Conservation (phyloP, 2,888 invertebrate genomes). For the Electrophaes corylata region DNA sequence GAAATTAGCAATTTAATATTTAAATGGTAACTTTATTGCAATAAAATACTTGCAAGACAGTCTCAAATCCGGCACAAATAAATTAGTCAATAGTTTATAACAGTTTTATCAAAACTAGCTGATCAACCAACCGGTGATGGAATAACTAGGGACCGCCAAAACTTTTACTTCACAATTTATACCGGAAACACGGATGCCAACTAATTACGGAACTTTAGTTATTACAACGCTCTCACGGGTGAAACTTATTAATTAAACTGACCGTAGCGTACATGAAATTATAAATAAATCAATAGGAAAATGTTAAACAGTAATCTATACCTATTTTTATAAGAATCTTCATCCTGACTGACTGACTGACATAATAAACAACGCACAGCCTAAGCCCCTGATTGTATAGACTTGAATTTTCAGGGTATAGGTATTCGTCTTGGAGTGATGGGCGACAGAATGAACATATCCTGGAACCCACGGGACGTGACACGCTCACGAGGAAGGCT, state of each 20-base stretch:
- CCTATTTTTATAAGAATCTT: too few species aligned
- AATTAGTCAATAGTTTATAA: background rate
- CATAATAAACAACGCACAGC: too few species aligned
- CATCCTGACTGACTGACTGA: too few species aligned
- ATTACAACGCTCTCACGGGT: constrained; percentile 14
- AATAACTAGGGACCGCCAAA: constrained; percentile 8
- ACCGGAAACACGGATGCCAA: constrained; percentile 21
- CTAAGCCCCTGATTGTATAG: too few species aligned
- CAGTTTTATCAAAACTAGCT: constrained; percentile 2
- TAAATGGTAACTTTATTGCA: background rate
- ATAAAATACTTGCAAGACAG: background rate
- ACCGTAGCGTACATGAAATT: constrained; percentile 14
- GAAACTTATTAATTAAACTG: constrained; percentile 21
- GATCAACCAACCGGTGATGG: background rate
- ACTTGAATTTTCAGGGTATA: too few species aligned
- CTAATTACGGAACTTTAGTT: constrained; percentile 22
- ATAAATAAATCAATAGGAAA: constrained; percentile 2
- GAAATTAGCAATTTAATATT: background rate
- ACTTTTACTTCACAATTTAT: constrained; percentile 17
- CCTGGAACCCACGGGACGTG: too few species aligned
- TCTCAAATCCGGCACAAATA: background rate
- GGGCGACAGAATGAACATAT: too few species aligned
- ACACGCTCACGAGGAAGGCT: too few species aligned
- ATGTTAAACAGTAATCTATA: too few species aligned
- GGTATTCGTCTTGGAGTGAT: too few species aligned